phyloP scores from a whole-genome alignment of 2,888 invertebrate genomes.

The Pandemis cinnamomeana region DNA sequence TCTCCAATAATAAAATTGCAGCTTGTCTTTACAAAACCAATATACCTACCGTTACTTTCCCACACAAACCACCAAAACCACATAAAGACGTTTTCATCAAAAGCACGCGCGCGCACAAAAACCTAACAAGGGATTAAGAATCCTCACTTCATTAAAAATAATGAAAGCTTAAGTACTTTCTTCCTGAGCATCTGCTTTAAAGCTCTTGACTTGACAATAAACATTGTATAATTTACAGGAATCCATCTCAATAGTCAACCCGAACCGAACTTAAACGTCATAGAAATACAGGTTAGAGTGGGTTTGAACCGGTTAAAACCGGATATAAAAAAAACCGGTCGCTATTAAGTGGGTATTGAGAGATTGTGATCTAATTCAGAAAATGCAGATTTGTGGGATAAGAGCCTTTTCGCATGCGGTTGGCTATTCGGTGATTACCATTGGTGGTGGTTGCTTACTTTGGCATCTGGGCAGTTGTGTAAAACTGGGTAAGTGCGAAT shows the following conservation, averaged over 20 bases:
- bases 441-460: not conserved
- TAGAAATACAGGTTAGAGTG: slow-evolving; percentile 32
- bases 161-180: slow-evolving; percentile 44
- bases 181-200: slow-evolving; percentile 49
- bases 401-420: slow-evolving; percentile 56
- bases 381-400: slow-evolving; percentile 71
- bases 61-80: slow-evolving; percentile 22
- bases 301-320: slow-evolving; percentile 49
- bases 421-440: slow-evolving; percentile 3
- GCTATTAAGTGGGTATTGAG: slow-evolving; percentile 65
- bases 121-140: slow-evolving; percentile 29
- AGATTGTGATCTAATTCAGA: slow-evolving; percentile 78
- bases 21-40: not conserved
- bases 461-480: not conserved
- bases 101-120: slow-evolving; percentile 32
- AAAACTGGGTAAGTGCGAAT: not conserved
- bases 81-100: slow-evolving; percentile 23
- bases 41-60: slow-evolving; percentile 22
- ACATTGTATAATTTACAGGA: slow-evolving; percentile 59
- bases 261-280: slow-evolving; percentile 42
- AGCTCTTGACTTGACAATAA: slow-evolving; percentile 61
- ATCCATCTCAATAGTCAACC: slow-evolving; percentile 37
- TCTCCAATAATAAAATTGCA: not conserved
- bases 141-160: slow-evolving; percentile 47
- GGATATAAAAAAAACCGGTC: slow-evolving; percentile 63